Evolutionary conservation across 2,797 vertebrate species (phyloP).

Genomic region (Petrocephalus schoutedeni): DNA sequence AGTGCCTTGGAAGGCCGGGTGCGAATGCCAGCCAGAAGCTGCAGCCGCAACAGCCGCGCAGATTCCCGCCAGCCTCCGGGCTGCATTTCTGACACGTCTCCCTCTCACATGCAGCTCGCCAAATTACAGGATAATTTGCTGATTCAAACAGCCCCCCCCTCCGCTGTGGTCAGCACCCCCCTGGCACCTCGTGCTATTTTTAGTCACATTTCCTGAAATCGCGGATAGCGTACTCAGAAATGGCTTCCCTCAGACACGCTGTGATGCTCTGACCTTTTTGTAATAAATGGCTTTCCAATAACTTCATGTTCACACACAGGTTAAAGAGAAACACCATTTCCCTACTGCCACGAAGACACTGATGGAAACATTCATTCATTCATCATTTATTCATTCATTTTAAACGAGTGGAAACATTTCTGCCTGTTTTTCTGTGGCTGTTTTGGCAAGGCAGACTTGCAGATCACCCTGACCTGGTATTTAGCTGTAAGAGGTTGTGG

Average conservation of each 20-base stretch:
- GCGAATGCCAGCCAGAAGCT: neutral
- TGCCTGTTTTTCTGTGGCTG: neutral
- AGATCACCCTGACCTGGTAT: neutral
- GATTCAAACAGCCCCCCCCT: slow-evolving; percentile 17
- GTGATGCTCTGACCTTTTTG: neutral
- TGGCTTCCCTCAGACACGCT: neutral
- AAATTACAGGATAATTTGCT: slow-evolving; percentile 26
- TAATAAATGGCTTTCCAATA: neutral
- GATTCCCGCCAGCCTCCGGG: slow-evolving; percentile 19
- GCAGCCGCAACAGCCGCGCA: neutral
- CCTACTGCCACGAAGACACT: neutral
- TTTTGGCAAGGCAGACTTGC: neutral
- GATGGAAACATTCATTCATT: neutral
- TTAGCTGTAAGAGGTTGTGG: neutral
- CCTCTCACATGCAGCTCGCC: slow-evolving; percentile 14
- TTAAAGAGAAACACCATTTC: neutral
- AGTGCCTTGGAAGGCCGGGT: neutral
- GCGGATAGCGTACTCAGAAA: neutral
- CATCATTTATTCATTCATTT: neutral
- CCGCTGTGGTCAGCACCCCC: neutral
- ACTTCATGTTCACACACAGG: neutral
- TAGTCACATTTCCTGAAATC: slow-evolving; percentile 23
- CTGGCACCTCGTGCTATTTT: neutral
- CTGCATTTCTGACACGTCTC: slow-evolving; percentile 14
- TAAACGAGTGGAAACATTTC: neutral